A percentile compares a stretch with the other conserved stretches of the same genome.
These are phyloP conservation scores for Petrocephalus microphthalmus DNA, from an alignment of 2,113 vertebrate genomes.

Conservation along the genomic window DNA sequence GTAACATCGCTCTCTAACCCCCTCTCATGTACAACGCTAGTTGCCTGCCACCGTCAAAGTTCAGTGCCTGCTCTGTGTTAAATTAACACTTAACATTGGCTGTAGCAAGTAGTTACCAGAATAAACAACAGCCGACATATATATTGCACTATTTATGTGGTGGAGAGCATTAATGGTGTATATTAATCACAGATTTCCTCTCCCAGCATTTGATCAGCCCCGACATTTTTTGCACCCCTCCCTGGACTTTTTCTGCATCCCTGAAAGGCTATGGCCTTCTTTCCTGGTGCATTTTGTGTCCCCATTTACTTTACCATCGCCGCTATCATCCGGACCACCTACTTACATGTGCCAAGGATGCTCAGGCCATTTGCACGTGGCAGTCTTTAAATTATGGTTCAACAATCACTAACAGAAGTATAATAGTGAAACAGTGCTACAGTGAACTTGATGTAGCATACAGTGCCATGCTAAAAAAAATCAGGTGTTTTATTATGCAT, in stretches of 20 bases:
- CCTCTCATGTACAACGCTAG: not conserved
- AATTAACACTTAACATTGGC: not conserved
- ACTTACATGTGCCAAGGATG: slow-evolving; percentile 16
- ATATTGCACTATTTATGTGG: not conserved
- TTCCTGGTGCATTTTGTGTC: slow-evolving; percentile 50
- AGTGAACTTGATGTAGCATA: slow-evolving; percentile 31
- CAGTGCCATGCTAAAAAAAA: slow-evolving; percentile 31
- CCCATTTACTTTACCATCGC: slow-evolving; percentile 57
- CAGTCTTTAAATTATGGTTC: slow-evolving; percentile 58
- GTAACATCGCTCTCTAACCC: not conserved
- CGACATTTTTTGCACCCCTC: not conserved
- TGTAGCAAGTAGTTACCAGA: not conserved
- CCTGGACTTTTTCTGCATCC: not conserved
- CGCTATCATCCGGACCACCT: slow-evolving; percentile 50
- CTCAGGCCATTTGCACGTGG: slow-evolving; percentile 13
- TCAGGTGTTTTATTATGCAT: slow-evolving; percentile 45
- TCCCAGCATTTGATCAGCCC: not conserved
- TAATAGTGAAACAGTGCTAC: slow-evolving; percentile 36
- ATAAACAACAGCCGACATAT: not conserved
- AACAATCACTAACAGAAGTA: slow-evolving; percentile 39
- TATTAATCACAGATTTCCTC: not conserved
- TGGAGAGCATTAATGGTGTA: not conserved
- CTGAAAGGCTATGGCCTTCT: slow-evolving; percentile 41
- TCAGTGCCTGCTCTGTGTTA: not conserved
- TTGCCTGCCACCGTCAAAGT: not conserved